Percentiles rank a stretch among this genome's conserved stretches.
Evolutionary conservation across 1,140 invertebrate species (phyloP).

Genomic region (Pectinophora gossypiella): DNA sequence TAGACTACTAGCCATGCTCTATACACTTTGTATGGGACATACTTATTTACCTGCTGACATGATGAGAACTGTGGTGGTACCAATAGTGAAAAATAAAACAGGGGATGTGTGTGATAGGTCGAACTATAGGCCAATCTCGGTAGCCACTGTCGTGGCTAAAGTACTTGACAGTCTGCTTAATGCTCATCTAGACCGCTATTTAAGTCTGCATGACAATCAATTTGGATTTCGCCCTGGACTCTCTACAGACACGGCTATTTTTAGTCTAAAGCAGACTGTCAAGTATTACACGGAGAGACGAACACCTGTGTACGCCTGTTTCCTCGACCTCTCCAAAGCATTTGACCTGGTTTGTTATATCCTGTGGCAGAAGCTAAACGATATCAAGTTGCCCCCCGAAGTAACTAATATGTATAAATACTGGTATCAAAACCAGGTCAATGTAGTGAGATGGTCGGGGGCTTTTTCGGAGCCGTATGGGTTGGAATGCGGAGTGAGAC

Average conservation of each 20-base stretch:
- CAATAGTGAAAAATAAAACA: background rate
- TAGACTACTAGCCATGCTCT: background rate
- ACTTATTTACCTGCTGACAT: background rate
- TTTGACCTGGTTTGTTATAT: too few species aligned
- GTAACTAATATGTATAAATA: too few species aligned
- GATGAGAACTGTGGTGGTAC: background rate
- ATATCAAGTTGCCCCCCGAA: too few species aligned
- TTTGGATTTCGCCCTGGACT: background rate
- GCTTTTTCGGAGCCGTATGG: too few species aligned
- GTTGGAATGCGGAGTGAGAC: too few species aligned
- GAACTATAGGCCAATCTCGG: background rate
- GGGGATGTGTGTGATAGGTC: background rate
- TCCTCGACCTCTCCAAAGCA: too few species aligned
- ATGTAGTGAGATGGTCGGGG: too few species aligned
- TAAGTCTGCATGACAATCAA: background rate
- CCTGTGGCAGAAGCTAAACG: too few species aligned
- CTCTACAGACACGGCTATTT: background rate
- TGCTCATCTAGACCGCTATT: background rate
- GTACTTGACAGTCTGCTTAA: conserved; percentile 2
- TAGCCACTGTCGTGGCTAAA: background rate
- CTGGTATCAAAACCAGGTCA: too few species aligned
- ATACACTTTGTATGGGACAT: background rate
- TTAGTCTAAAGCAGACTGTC: background rate
- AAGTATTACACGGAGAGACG: background rate
- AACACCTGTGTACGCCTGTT: background rate